Evolutionary conservation across 2,113 vertebrate species (phyloP).

Genomic region (Entosphenus tridentatus): DNA sequence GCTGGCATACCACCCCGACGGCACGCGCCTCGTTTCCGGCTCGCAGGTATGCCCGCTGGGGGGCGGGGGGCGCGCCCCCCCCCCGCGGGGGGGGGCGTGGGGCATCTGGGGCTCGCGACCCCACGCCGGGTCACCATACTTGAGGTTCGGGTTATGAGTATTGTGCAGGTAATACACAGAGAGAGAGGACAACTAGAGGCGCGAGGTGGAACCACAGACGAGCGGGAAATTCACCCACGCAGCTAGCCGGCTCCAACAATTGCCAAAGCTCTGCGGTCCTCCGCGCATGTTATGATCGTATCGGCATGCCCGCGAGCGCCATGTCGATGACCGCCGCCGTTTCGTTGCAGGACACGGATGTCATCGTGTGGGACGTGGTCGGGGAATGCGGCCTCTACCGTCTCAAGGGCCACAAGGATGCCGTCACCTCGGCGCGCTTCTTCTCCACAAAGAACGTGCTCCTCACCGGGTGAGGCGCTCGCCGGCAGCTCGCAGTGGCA

Average conservation of each 20-base stretch:
- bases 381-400: slow-evolving; percentile 80
- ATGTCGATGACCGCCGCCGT: background rate
- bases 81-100: too few relatives aligned
- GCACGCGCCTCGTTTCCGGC: slow-evolving; percentile 59
- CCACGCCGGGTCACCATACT: too few relatives aligned
- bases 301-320: background rate
- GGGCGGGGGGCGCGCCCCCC: too few relatives aligned
- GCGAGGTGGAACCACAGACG: too few relatives aligned
- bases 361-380: slow-evolving; percentile 88
- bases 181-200: too few relatives aligned
- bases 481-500: too few relatives aligned
- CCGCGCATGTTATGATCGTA: background rate
- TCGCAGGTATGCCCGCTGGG: slow-evolving; percentile 34
- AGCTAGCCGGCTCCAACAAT: too few relatives aligned
- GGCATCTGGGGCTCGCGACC: too few relatives aligned
- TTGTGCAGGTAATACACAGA: too few relatives aligned
- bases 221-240: too few relatives aligned
- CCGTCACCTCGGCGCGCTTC: slow-evolving; percentile 53
- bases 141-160: too few relatives aligned
- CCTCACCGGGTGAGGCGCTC: slow-evolving; percentile 42
- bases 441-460: slow-evolving; percentile 61
- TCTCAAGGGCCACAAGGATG: slow-evolving; percentile 67
- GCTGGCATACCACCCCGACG: slow-evolving; percentile 51
- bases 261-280: too few relatives aligned
- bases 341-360: slow-evolving; percentile 58